Evolutionary conservation across 2,113 vertebrate species (phyloP), one percentile per base, ranked within the genome.

Genomic region (Amphiprion ocellaris): DNA sequence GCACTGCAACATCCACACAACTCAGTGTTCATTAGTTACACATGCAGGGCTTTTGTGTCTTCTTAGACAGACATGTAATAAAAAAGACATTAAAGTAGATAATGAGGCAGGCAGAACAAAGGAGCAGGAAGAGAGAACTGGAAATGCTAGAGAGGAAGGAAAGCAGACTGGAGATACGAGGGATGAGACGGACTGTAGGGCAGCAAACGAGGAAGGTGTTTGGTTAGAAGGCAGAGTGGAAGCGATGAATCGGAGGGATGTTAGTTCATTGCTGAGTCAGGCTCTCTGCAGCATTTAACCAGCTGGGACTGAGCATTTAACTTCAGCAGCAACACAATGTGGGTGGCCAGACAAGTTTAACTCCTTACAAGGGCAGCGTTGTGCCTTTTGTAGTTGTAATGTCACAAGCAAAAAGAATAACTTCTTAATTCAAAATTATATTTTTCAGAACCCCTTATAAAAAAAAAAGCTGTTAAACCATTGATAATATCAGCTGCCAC

Each of bases 201-300:
- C 50, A n/a, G 12, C 28, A 37, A n/a, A 17, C 14, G 23, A 53
- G 19, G 19, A 39, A 19, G 10, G 23, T 17, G 64, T 79, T 69
- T 49, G 26, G 49, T 66, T 26, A 49, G 50, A 56, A 4, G 63
- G n/a, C 19, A 75, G 74, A 71, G 49, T 30, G 66, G 33, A 74
- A 70, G 63, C 19, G 24, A 73, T 55, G 58, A 64, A 79, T 65
- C 60, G 68, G 79, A 76, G 69, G 67, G 54, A 72, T 68, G 65
- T 61, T 60, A 17, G 53, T 62, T 88, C 50, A 84, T 56, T 89
- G 95, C 92, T 94, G 93, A 93, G 89, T 94, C 92, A 95, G 93
- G 44, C 56, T 87, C 65, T 47, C 88, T 92, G 87, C 90, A 76
- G 88, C 86, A 70, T 66, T 49, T 53, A 85, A 82, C 85, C 88